Evolutionary conservation across 2,113 vertebrate genomes (phyloP), one percentile per base, ranked within the genome.

Genomic region (Zapus hudsonius): DNA sequence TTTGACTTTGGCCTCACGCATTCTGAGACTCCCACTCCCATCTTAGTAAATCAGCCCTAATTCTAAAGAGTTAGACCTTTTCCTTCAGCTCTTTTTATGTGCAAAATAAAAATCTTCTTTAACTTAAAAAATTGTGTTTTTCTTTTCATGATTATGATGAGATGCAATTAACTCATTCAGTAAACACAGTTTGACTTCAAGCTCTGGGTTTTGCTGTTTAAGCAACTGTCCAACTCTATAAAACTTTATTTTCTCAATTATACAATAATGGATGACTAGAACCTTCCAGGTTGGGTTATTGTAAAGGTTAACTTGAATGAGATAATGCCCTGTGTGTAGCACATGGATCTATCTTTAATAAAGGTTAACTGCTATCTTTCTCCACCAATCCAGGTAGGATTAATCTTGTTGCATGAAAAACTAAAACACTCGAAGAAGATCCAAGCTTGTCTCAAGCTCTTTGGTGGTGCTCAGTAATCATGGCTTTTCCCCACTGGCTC

Each of bases 71-170:
- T 78, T 92, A 89, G 59, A 5, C 40, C 5, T 72, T 61, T 91
- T 44, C 42, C 40, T 42, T 85, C 63, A 89, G 40, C n/a, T 83
- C 27, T 92, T 75, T 90, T 38, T 40, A 76, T 31, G 52, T 70
- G 55, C 12, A 70, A 90, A n/a, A 81, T 74, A 82, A 89, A 84
- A 90, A 70, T 66, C 47, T 74, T 93, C 52, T 87, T 89, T 91
- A 64, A 64, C 13, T 78, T 81, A 75, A 70, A 6, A 36, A 67
- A 61, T 52, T 29, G 92, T 73, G 17, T 11, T 52, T 61, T 82
- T 67, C 57, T 72, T 61, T 61, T 23, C 83, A 12, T 69, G 40
- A 74, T 67, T 89, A 25, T n/a, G 70, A 55, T 59, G 67, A 85
- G 88, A 75, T 72, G 36, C 52, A 85, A 63, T 83, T 80, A 94